Percentiles rank a stretch among this genome's conserved stretches.
These are phyloP conservation scores for Agrypnus murinus DNA, from an alignment of 2,888 invertebrate genomes.

Conservation along the genomic window DNA sequence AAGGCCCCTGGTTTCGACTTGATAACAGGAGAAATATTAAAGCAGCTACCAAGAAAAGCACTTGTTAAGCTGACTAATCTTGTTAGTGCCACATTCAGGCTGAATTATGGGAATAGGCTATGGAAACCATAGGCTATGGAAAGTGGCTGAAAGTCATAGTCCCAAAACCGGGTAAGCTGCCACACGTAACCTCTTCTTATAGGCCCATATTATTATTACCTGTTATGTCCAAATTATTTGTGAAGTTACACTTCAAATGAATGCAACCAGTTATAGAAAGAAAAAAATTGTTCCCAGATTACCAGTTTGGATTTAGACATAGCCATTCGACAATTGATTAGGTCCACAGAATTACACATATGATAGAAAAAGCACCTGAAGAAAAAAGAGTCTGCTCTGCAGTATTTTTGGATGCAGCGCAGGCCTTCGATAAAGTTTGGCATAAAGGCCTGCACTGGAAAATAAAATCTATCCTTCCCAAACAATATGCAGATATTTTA, in stretches of 20 bases:
- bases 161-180: constrained; percentile 55
- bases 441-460: not conserved
- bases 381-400: constrained; percentile 42
- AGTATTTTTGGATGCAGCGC: not conserved
- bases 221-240: not conserved
- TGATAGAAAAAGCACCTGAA: constrained; percentile 44
- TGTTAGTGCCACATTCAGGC: not conserved
- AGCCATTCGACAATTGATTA: constrained; percentile 55
- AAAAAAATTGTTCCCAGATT: not conserved
- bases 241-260: not conserved
- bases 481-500: constrained; percentile 41
- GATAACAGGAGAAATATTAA: no score
- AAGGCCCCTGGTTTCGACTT: not conserved
- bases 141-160: no score
- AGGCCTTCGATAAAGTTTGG: constrained; percentile 7
- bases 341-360: constrained; percentile 47
- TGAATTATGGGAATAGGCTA: not conserved
- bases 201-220: constrained; percentile 21
- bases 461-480: constrained; percentile 24
- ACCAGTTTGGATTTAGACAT: constrained; percentile 53
- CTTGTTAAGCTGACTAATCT: not conserved
- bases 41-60: not conserved
- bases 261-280: not conserved
- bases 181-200: constrained; percentile 51
- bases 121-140: no score